Evolutionary conservation across 2,113 vertebrate genomes (phyloP), one percentile per base, ranked within the genome.

Genomic region (Tetrao urogallus): DNA sequence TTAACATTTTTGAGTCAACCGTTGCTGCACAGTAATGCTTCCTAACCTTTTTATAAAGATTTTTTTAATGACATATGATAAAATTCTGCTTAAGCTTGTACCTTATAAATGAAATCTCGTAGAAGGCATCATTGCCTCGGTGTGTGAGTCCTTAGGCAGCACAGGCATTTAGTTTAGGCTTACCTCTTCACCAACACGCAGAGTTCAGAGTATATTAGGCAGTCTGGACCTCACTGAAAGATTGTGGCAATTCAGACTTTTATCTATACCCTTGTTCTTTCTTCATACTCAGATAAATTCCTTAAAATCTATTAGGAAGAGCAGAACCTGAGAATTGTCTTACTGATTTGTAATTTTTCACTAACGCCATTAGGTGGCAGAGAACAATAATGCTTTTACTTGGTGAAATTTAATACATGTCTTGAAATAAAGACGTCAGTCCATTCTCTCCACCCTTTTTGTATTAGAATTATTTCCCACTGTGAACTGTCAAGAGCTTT

Each of bases 311-410:
- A 2, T 58, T 90, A 82, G 43, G 86, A 90, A 32, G 40, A 83
- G 2, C 11, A 4, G 43, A 52, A 69, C 25, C 27, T 69, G n/a
- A 40, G 27, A 83, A 79, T 34, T 76, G 24, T 64, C 45, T 61
- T 80, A 20, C 16, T 48, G 28, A 13, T 82, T 74, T 89, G 93
- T 89, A 67, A 52, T 92, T 95, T 80, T 86, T 75, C 64, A 14
- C 6, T 0, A 56, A 27, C 80, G 38, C 95, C 96, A 71, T 90
- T 93, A 97, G 94, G 81, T 95, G 96, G 93, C 96, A 95, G 83
- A 70, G 73, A 95, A 65, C 64, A 94, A 42, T 94, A 86, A 95
- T 76, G n/a, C 38, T 93, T 54, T 93, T 89, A 40, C 57, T 67
- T 63, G 28, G 43, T 65, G 60, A 81, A 64, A 67, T 71, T 65